Conservation (phyloP, 2,888 invertebrate species). For the Ceraclea dissimilis region DNA sequence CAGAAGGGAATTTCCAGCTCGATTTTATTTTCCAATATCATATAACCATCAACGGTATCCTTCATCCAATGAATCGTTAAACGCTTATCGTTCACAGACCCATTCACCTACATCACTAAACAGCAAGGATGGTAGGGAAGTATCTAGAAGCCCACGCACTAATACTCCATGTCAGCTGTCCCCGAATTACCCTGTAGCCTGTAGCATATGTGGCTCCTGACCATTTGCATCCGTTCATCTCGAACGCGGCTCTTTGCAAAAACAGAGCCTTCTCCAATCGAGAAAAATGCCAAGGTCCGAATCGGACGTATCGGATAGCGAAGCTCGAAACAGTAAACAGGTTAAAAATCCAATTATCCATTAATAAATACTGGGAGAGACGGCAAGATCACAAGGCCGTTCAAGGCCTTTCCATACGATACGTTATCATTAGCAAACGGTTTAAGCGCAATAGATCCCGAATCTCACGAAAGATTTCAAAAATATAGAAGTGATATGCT, state of each 20-base stretch:
- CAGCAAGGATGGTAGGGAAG: conserved; percentile 7
- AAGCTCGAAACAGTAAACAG: too few relatives aligned
- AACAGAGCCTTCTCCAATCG: conserved; percentile 13
- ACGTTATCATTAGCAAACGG: conserved; percentile 52
- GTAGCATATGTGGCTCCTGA: conserved; percentile 16
- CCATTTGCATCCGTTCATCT: conserved; percentile 17
- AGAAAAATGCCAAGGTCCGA: too few relatives aligned
- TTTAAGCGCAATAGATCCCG: conserved; percentile 37
- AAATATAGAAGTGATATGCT: too few relatives aligned
- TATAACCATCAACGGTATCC: too few relatives aligned
- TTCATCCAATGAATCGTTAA: too few relatives aligned
- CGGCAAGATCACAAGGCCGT: conserved; percentile 50
- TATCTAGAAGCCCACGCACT: not conserved
- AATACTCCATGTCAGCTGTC: conserved; percentile 7
- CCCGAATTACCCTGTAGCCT: conserved; percentile 14
- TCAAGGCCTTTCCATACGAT: conserved; percentile 67
- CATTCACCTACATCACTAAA: conserved; percentile 13
- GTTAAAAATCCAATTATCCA: conserved; percentile 13
- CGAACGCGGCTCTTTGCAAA: conserved; percentile 19
- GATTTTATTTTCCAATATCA: too few relatives aligned
- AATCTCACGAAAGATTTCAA: too few relatives aligned
- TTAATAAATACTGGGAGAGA: conserved; percentile 30
- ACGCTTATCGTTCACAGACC: not conserved
- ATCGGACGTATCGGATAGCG: too few relatives aligned
- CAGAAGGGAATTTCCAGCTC: too few relatives aligned